Conservation (phyloP, 2,888 invertebrate genomes). For the Lampropteryx suffumata region DNA sequence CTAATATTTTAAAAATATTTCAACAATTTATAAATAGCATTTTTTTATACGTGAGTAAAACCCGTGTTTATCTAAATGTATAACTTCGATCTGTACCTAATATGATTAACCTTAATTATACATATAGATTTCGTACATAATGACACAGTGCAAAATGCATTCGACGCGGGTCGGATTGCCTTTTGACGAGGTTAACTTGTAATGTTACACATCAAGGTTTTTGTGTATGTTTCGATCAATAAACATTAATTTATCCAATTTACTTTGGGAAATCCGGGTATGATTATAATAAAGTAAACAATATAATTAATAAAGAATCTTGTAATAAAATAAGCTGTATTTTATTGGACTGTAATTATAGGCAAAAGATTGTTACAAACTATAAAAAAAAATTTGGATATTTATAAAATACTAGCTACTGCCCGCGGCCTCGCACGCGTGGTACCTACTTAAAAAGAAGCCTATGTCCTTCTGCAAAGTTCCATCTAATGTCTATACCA, state of each 20-base stretch:
- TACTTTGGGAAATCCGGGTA: slow-evolving; percentile 9
- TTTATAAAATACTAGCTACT: too few species aligned
- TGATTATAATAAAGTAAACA: slow-evolving; percentile 4
- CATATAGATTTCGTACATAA: neutral
- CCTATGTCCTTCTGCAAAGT: too few species aligned
- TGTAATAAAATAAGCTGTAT: neutral
- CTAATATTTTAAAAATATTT: too few species aligned
- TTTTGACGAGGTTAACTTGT: slow-evolving; percentile 8
- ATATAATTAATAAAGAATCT: neutral
- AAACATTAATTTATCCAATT: slow-evolving; percentile 13
- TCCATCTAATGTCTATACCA: too few species aligned
- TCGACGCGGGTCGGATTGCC: neutral
- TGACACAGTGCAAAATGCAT: slow-evolving; percentile 10
- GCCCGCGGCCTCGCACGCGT: too few species aligned
- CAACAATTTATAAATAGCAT: too few species aligned
- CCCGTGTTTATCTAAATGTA: too few species aligned
- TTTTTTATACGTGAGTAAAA: too few species aligned
- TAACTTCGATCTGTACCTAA: too few species aligned
- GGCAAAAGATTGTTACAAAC: too few species aligned
- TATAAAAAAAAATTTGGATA: too few species aligned
- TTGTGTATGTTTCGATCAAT: slow-evolving; percentile 10
- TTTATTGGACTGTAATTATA: neutral
- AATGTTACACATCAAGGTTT: slow-evolving; percentile 13
- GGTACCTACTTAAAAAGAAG: too few species aligned
- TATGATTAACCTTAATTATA: slow-evolving; percentile 2